These are phyloP conservation scores for Ganaspis sp. DNA, from an alignment of 1,140 invertebrate genomes.

Conservation along the genomic window DNA sequence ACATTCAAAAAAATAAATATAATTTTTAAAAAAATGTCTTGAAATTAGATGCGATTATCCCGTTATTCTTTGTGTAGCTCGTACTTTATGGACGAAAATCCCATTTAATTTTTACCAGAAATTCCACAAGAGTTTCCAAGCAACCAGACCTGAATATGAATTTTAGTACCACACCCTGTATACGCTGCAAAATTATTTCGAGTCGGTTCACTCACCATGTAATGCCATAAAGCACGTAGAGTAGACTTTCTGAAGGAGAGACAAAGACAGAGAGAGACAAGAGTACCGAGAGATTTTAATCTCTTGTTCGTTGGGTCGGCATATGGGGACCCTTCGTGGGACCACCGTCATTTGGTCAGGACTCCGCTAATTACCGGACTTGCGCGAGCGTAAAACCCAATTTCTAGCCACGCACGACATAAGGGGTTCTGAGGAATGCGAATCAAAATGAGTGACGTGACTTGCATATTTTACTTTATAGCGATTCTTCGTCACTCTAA, in stretches of 20 bases:
- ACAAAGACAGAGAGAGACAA: slow-evolving; percentile 36
- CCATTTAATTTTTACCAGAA: background rate
- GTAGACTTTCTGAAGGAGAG: background rate
- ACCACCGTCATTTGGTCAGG: slow-evolving; percentile 64
- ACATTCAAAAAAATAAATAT: background rate
- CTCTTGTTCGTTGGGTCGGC: slow-evolving; percentile 52
- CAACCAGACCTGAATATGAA: slow-evolving; percentile 2
- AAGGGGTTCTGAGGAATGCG: background rate
- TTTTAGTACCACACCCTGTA: background rate
- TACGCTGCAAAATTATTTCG: slow-evolving; percentile 37
- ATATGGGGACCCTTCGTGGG: slow-evolving; percentile 66
- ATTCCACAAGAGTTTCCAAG: background rate
- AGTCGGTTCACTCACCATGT: slow-evolving; percentile 37
- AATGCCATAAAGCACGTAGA: slow-evolving; percentile 28
- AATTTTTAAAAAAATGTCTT: background rate
- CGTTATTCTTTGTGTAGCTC: background rate
- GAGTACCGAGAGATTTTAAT: slow-evolving; percentile 63
- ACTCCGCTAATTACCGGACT: slow-evolving; percentile 64
- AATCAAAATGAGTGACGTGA: background rate
- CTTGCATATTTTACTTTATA: background rate
- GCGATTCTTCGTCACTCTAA: background rate
- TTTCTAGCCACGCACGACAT: slow-evolving; percentile 51
- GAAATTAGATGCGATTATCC: background rate
- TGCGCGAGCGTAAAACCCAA: slow-evolving; percentile 66
- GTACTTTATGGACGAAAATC: background rate